Evolutionary conservation across 2,797 vertebrate species (phyloP), one percentile per base, ranked within the genome.

Genomic region (Carapus acus): DNA sequence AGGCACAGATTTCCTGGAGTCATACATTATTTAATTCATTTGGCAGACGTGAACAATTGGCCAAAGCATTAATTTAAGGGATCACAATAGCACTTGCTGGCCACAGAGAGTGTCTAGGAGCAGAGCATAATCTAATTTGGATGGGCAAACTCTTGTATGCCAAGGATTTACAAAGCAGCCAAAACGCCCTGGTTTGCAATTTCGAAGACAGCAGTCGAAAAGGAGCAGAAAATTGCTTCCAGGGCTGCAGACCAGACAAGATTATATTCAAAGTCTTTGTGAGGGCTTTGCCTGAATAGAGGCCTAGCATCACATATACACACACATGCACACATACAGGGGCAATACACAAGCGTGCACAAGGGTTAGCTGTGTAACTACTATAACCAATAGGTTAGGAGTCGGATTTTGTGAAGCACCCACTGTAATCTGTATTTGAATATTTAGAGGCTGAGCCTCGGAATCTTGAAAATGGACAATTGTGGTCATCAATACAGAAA

Each of bases 201-300:
- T 80, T 88, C 84, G 82, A 88, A 86, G 86, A 82, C 86, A 89
- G 84, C 73, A 84, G 84, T 80, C 82, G 83, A 88, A 87, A 85
- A 87, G 84, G 81, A 85, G 86, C 83, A 87, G 87, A 91, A 91
- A 91, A 89, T 90, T 89, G 85, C 87, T 88, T 86, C 80, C 82
- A 83, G 78, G 79, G 82, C 85, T 88, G 86, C 84, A 87, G 76
- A 86, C 87, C 82, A 88, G 88, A 88, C 86, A 86, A 88, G 87
- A 87, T 89, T 89, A 88, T 87, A 87, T 87, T 87, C 84, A 86
- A 85, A 87, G 87, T 86, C 86, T 89, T 89, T 90, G 86, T 89
- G 85, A 85, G 76, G 73, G 82, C 78, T 86, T 80, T 83, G 72
- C 73, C 62, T 87, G 83, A 88, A 89, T 85, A 79, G 82, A 65